A percentile compares a stretch with the other conserved stretches of the same genome.
These are phyloP conservation scores for Egretta garzetta DNA, from an alignment of 2,113 vertebrate species.

Conservation along the genomic window DNA sequence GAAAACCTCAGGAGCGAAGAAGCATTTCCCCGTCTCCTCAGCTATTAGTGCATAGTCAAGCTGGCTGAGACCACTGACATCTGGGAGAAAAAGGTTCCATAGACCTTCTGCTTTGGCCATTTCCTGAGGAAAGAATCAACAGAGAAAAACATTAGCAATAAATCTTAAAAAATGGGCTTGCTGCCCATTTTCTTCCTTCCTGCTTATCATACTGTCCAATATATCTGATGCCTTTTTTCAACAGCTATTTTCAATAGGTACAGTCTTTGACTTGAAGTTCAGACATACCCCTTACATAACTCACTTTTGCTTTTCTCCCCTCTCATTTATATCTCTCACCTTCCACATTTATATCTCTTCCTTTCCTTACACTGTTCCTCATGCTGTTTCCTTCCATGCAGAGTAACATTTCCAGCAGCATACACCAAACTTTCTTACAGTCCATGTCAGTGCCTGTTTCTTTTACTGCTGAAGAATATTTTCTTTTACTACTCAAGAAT, in stretches of 20 bases:
- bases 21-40: slow-evolving; percentile 88
- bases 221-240: neutral
- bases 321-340: neutral
- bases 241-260: neutral
- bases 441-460: neutral
- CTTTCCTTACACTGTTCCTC: neutral
- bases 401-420: neutral
- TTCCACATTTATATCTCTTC: neutral
- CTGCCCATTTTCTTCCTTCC: neutral
- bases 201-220: neutral
- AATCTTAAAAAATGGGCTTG: neutral
- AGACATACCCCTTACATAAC: neutral
- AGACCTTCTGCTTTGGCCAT: slow-evolving; percentile 85
- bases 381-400: neutral
- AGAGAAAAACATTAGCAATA: neutral
- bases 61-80: slow-evolving; percentile 87
- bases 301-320: neutral
- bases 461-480: neutral
- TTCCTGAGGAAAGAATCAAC: slow-evolving; percentile 69
- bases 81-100: slow-evolving; percentile 94
- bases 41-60: slow-evolving; percentile 92
- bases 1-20: slow-evolving; percentile 88
- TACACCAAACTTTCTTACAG: neutral
- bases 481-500: neutral
- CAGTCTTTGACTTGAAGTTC: neutral